Evolutionary conservation across 2,113 vertebrate species (phyloP), one percentile per base, ranked within the genome.

Genomic region (Otocyon megalotis): DNA sequence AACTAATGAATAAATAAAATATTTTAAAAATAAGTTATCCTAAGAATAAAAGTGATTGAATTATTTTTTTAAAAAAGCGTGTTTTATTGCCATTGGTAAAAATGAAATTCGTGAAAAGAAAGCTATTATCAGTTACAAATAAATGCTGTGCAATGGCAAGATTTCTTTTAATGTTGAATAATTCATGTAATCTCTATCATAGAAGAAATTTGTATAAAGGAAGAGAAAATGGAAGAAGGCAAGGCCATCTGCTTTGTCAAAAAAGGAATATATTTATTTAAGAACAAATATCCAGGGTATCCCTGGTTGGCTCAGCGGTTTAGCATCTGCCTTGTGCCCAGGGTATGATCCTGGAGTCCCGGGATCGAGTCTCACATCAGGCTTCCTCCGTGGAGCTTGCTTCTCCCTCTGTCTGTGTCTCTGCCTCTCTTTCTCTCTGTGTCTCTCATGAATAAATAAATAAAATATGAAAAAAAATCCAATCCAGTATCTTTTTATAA

Each of bases 101-200:
- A 94, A 90, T 67, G 3, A 87, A 54, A 89, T 15, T 82, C 1
- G 28, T 82, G 60, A 94, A 96, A 97, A 80, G 6, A 97, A 97
- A 96, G 17, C 12, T 84, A 12, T 58, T 85, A 11, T 63, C 2
- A 83, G 28, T 4, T 94, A 80, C 12, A 95, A 62, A 35, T 15
- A 72, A 94, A 96, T 62, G 13, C 4, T 71, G 79, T 62, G 5
- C 9, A 95, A 10, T 67, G 15, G 2, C 0, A 80, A 83, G 0
- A 84, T 50, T 54, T 74, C 91, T 96, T 96, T 90, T 30, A 79
- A 92, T 60, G 12, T 1, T 3, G 20, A 28, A 95, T 96, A 90
- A 50, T 88, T 53, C 15, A 4, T 90, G 15, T 90, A 58, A 50
- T 79, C n/a, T 9, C 12, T 84, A 5, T 8, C 50, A 74, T 53